phyloP scores from a whole-genome alignment of 2,113 vertebrate species.

The Chlamydotis undulata region DNA sequence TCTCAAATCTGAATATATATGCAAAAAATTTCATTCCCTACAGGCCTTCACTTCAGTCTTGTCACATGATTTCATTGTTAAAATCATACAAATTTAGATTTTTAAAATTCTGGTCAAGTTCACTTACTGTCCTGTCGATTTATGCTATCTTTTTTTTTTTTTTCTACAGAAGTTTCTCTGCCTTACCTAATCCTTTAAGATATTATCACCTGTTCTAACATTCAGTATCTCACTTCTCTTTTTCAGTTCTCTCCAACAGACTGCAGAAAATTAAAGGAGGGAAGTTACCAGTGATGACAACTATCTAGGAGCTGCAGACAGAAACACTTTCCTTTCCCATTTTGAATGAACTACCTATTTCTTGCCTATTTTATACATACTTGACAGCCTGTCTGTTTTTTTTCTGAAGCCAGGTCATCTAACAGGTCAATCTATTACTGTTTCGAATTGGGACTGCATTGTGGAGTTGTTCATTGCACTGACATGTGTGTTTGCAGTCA shows the following conservation, averaged over 20 bases:
- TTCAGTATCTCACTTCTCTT: neutral
- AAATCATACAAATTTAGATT: neutral
- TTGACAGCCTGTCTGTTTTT: neutral
- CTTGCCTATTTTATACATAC: neutral
- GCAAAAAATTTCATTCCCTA: neutral
- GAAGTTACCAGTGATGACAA: neutral
- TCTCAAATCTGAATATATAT: neutral
- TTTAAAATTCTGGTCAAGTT: neutral
- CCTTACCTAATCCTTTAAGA: neutral
- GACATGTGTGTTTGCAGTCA: neutral
- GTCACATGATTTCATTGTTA: neutral
- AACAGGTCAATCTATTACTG: conserved; percentile 5
- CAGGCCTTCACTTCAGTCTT: neutral
- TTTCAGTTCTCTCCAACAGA: neutral
- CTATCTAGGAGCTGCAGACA: neutral
- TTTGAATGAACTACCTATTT: neutral
- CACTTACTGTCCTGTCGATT: neutral
- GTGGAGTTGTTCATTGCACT: neutral
- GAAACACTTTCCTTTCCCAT: neutral
- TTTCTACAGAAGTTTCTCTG: neutral
- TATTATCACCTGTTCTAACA: neutral
- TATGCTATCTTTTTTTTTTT: neutral
- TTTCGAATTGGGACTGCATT: neutral
- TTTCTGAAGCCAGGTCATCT: neutral
- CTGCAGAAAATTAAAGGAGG: neutral